Base-by-base conservation (phyloP, 2,888 invertebrate species). In the Tethea ocularis region DNA sequence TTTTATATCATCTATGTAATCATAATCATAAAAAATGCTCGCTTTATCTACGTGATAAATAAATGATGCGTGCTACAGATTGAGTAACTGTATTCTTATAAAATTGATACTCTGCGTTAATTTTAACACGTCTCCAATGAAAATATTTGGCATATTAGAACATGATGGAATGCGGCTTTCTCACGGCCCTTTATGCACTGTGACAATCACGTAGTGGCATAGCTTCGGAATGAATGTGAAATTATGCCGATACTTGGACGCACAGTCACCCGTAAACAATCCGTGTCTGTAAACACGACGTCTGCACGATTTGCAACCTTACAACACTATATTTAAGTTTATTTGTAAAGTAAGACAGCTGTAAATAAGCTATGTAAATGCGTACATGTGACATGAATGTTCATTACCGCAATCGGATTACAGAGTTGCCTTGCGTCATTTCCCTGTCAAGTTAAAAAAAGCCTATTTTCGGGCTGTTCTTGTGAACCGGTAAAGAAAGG, bases 111-210 rank as follows among this genome's bases (percentile, higher is more conserved):
- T 10, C 15, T 24, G 33, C 57, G 60, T 61, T 60, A 57, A 58
- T 66, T 38, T 61, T 62, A 62, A 60, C 61, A 61, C 63, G 63
- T 66, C 64, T 68, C 71, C 73, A 65, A 71, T 67, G 67, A 69
- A 72, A 76, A 75, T 72, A 75, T 80, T 78, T 69, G 73, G 69
- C 71, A 66, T 72, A 68, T 69, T 62, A 71, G 69, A 66, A 36
- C 82, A 78, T 77, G 80, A 74, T 62, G 80, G 84, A 78, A 85
- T 78, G 82, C 79, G 73, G 71, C 80, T 83, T 88, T 88, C 89
- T 84, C 89, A 89, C 89, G 89, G 88, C 86, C 85, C 77, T 78
- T 38, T 38, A 38, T 71, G 63, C 62, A 69, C 71, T 71, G 72
- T 74, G 78, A 72, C 78, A 66, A 75, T 76, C 82, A 84, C 82